A percentile compares a stretch with the other conserved stretches of the same genome.
phyloP scores from a whole-genome alignment of 2,797 vertebrate genomes.

The Acanthornis magna region DNA sequence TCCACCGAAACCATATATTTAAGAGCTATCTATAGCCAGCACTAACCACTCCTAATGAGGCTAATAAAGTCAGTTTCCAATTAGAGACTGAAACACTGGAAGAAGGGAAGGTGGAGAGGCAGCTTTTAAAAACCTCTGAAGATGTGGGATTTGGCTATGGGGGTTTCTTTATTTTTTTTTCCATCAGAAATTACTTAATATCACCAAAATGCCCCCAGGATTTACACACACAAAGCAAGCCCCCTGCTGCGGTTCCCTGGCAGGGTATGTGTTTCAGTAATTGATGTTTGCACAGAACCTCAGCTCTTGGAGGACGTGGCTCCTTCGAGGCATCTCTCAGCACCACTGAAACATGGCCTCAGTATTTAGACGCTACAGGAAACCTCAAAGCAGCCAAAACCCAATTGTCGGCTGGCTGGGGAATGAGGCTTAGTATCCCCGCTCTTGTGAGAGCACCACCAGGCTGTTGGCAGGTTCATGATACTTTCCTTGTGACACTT shows the following conservation, averaged over 20 bases:
- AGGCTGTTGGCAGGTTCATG: fast-evolving
- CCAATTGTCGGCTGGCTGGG: background rate
- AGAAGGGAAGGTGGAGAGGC: conserved; percentile 45
- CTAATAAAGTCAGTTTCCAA: conserved; percentile 68
- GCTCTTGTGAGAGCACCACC: background rate
- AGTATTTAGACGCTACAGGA: background rate
- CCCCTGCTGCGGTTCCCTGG: background rate
- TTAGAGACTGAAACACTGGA: conserved; percentile 61
- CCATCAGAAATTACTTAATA: background rate
- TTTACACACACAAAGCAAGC: background rate
- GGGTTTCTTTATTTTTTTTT: background rate
- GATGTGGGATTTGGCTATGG: background rate
- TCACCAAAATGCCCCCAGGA: background rate
- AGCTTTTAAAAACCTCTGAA: conserved; percentile 59
- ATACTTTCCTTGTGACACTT: background rate
- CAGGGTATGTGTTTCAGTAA: background rate
- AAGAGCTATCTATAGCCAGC: conserved; percentile 52
- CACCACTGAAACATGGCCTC: background rate
- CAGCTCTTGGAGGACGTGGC: background rate
- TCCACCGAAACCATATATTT: conserved; percentile 3
- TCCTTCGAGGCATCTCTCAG: background rate
- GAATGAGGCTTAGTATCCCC: background rate
- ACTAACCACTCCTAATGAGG: conserved; percentile 60
- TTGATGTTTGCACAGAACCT: conserved; percentile 22
- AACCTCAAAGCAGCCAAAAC: background rate